A percentile compares a stretch with the other conserved stretches of the same genome.
phyloP scores from a whole-genome alignment of 2,888 invertebrate species.

The Xestoiulus laeticollis region DNA sequence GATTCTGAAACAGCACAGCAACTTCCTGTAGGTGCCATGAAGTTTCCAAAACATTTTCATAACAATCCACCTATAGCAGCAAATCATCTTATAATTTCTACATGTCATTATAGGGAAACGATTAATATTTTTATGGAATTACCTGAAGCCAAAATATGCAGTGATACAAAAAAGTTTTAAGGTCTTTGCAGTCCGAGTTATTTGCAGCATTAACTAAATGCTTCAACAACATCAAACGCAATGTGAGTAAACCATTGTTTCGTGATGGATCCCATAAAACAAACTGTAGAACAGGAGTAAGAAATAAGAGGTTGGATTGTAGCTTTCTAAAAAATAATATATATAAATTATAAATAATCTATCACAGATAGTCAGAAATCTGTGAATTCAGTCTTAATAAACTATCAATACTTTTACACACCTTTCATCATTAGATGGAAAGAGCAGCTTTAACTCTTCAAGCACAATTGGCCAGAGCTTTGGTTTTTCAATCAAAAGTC shows the following conservation, averaged over 20 bases:
- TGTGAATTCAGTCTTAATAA: not conserved
- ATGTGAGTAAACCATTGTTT: not conserved
- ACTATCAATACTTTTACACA: not conserved
- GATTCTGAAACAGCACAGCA: not conserved
- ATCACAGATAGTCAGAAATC: not conserved
- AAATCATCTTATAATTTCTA: not conserved
- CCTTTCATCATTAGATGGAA: not conserved
- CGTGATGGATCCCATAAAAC: not conserved
- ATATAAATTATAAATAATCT: not conserved
- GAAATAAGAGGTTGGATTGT: not conserved
- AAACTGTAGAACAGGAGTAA: not conserved
- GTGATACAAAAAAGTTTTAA: not conserved
- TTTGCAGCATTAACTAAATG: not conserved
- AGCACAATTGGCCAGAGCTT: not conserved
- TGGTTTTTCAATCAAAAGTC: not conserved
- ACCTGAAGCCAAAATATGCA: conserved; percentile 26
- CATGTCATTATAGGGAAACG: not conserved
- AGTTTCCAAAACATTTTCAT: not conserved
- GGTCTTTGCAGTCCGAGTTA: not conserved
- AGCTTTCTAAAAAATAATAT: not conserved
- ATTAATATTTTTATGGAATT: not conserved
- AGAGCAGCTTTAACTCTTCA: not conserved
- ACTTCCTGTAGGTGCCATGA: not conserved
- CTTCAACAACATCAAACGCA: not conserved
- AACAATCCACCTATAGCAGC: conserved; percentile 10